Conservation (phyloP, 2,888 invertebrate species). For the Meganola albula region DNA sequence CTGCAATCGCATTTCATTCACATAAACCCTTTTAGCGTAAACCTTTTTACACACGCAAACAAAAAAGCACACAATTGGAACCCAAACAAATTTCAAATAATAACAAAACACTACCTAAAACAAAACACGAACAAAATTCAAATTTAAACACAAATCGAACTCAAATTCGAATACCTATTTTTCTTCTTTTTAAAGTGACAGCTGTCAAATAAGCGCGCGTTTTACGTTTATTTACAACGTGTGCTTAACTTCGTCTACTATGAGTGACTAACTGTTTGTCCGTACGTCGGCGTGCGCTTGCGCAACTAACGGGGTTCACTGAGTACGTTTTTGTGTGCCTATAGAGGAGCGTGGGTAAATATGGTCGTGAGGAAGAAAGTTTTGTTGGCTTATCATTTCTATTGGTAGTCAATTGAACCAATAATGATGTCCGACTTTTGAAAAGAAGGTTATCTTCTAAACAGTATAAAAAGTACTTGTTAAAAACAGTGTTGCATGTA, state of each 20-base stretch:
- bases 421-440: too few species aligned
- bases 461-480: too few species aligned
- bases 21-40: conserved; percentile 12
- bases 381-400: too few species aligned
- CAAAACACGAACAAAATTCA: conserved; percentile 5
- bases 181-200: conserved; percentile 18
- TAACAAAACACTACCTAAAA: conserved; percentile 2
- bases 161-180: background rate
- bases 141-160: background rate
- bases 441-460: too few species aligned
- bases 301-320: conserved; percentile 74
- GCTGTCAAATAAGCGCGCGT: conserved; percentile 35
- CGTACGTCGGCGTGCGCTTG: conserved; percentile 59
- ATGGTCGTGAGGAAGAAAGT: conserved; percentile 13
- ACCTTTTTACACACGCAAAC: conserved; percentile 6
- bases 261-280: conserved; percentile 57
- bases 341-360: conserved; percentile 42
- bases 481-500: too few species aligned
- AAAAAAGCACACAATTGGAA: conserved; percentile 16
- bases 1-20: conserved; percentile 23
- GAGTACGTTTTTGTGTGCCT: conserved; percentile 49
- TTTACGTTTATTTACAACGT: conserved; percentile 35
- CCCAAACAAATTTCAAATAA: conserved; percentile 6
- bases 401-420: conserved; percentile 11
- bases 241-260: conserved; percentile 51